Percentiles rank a stretch among this genome's conserved stretches.
These are phyloP conservation scores for Cyphomyrus discorhynchus DNA, from an alignment of 2,113 vertebrate species.

Conservation along the genomic window DNA sequence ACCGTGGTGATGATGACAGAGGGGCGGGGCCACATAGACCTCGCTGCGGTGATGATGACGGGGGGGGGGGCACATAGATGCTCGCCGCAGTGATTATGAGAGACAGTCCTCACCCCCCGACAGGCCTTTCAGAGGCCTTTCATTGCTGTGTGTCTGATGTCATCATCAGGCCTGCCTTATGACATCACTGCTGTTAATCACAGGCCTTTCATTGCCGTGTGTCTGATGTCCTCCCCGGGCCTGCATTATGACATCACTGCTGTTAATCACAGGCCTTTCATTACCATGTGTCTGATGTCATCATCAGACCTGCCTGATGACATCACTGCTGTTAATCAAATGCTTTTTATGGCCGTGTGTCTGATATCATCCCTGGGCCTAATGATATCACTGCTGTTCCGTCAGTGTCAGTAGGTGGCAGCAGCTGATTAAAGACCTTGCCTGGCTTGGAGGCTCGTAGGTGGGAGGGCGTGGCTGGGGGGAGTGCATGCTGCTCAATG, in stretches of 20 bases:
- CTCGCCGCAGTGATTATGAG: no score
- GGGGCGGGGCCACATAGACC: no score
- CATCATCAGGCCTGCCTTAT: no score
- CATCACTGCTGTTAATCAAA: neutral
- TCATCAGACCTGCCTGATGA: neutral
- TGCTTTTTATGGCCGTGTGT: neutral
- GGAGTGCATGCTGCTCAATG: neutral
- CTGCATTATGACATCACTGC: neutral
- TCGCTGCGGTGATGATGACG: no score
- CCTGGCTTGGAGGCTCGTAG: neutral
- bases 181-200: neutral
- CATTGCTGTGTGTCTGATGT: no score
- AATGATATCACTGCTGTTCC: slow-evolving; percentile 26
- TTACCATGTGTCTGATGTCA: neutral
- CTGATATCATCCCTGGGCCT: neutral
- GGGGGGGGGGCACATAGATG: no score
- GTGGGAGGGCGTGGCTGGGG: no score
- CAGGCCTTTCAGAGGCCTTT: no score
- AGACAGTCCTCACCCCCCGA: no score
- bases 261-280: neutral
- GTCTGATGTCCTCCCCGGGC: neutral
- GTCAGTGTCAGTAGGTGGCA: slow-evolving; percentile 43
- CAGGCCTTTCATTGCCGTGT: neutral
- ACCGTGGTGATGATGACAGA: neutral
- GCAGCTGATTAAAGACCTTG: slow-evolving; percentile 36